Base-by-base conservation (phyloP, 1,140 invertebrate genomes). In the Drosophila tropicalis region DNA sequence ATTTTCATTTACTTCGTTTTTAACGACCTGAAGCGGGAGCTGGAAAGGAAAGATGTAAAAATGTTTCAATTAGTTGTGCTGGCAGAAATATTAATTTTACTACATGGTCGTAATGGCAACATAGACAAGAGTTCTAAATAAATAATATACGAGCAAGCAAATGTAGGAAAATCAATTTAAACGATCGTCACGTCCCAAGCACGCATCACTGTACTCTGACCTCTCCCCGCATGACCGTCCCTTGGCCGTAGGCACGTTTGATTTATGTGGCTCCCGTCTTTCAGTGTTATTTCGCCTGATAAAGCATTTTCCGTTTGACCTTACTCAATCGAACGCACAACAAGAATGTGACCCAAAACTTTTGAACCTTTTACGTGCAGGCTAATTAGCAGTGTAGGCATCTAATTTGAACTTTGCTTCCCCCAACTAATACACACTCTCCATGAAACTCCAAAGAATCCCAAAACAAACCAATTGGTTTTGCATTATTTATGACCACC, bases 1-100 rank as follows among this genome's bases (percentile, higher is more conserved):
- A 58, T 63, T 70, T 70, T 67, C 2, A 15, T 15, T 39, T 39
- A 39, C 10, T 39, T 32, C 17, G 17, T 17, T 36, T 44, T 68
- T 64, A 63, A 62, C 13, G 54, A 56, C 58, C 79, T 47, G 70
- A 51, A 70, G 62, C 61, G 25, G 70, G 64, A 41, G 41, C 44
- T 51, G 66, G 60, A 66, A 57, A 57, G 6, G 29, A 81, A 67
- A 70, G 54, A 54, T 22, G 4, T 9, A 19, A 67, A 34, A 76
- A 83, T 72, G 70, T 86, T 76, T 87, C 76, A 83, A 87, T 86
- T 83, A 83, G 83, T 86, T 86, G 83, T 76, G 9, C 34, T 62
- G 66, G 69, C 41, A 66, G 44, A 70, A 69, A 70, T 72, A 78
- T 87, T 86, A 74, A 56, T 78, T 85, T 85, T 72, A 85, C 76